Base-by-base conservation (phyloP, 23 tunicate genomes). In the Corella eumyota region DNA sequence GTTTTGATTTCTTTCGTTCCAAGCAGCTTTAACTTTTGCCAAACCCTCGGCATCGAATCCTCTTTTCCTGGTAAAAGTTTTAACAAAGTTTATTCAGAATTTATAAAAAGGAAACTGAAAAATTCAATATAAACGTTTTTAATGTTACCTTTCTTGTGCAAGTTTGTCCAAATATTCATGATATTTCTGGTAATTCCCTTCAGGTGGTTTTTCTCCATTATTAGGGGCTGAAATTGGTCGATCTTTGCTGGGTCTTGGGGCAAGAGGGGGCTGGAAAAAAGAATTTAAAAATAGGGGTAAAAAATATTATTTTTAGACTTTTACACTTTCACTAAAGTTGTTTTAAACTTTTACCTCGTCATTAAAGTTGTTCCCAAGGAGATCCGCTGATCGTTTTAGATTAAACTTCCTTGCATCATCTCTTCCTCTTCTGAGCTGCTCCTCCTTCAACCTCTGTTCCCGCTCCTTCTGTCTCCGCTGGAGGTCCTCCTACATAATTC, bases 211-310 rank as follows among this genome's bases (percentile, higher is more conserved):
- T n/a, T n/a, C n/a, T n/a, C 34, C 46, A 29, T 34, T 36, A 23
- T 44, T 57, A 1, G 94, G 83, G 34, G 94, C 94, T 25, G 94
- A 84, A 1, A 72, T 51, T 1, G 94, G 94, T 2, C 94, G 67
- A 22, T 80, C 67, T 55, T 64, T 36, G 2, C 34, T 62, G 4
- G n/a, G 67, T 48, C 19, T 49, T 61, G 11, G 19, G 62, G 25
- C 15, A 15, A 53, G 21, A 53, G n/a, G 59, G 21, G 19, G 48
- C 48, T 9, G 15, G 15, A 40, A 40, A 40, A 40, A 40, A 40
- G 13, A 40, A 40, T 9, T 40, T 40, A 40, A 40, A 40, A 40
- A 40, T 40, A 9, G 11, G 48, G 48, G 15, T 40, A 15, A 40
- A 40, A 40, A n/a, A n/a, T n/a, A n/a, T n/a, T n/a, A n/a, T n/a